These are phyloP conservation scores for Copidosoma floridanum DNA, from an alignment of 1,140 invertebrate genomes.

Conservation along the genomic window DNA sequence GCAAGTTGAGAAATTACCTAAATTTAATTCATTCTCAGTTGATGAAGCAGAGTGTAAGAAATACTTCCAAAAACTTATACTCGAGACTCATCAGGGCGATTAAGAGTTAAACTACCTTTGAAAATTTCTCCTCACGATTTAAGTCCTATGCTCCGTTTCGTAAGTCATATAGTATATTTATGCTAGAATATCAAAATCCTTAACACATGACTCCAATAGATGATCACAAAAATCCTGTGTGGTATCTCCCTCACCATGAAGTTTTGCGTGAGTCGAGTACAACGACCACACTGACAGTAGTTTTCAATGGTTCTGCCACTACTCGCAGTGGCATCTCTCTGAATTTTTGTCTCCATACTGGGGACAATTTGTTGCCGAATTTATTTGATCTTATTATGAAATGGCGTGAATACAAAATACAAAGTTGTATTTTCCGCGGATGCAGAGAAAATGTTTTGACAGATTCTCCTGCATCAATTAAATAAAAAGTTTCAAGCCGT, in stretches of 20 bases:
- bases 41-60: not conserved
- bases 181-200: not conserved
- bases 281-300: too few species aligned
- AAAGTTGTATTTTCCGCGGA: not conserved
- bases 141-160: not conserved
- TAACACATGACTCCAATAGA: not conserved
- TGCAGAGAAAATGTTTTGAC: not conserved
- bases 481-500: not conserved
- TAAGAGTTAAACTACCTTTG: not conserved
- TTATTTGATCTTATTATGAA: not conserved
- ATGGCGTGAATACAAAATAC: not conserved
- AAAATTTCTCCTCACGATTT: not conserved
- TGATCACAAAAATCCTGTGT: not conserved
- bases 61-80: not conserved
- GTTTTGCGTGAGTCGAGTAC: too few species aligned
- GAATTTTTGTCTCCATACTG: not conserved
- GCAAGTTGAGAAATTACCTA: too few species aligned
- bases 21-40: too few species aligned
- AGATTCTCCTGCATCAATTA: not conserved
- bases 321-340: not conserved
- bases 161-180: not conserved
- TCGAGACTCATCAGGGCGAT: not conserved
- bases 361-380: not conserved
- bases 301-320: not conserved
- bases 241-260: too few species aligned